A percentile compares a stretch with the other conserved stretches of the same genome.
phyloP scores from a whole-genome alignment of 2,797 vertebrate genomes.

The Furcifer pardalis region DNA sequence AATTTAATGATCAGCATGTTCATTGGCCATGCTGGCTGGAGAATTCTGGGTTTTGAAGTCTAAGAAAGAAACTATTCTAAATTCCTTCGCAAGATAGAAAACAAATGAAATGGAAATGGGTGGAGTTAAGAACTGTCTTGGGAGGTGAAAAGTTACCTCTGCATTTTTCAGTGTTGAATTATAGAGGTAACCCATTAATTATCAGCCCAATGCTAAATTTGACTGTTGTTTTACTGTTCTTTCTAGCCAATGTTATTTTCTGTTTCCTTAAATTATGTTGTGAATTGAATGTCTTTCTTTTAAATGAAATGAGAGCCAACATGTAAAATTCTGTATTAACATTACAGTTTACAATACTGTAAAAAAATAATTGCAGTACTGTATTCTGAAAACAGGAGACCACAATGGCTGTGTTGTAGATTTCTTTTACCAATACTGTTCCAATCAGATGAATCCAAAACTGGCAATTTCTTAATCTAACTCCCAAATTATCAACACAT shows the following conservation, averaged over 20 bases:
- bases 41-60: no score
- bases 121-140: no score
- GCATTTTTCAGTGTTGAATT: no score
- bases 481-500: background rate
- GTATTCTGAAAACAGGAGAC: background rate
- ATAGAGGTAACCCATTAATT: no score
- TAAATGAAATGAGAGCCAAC: background rate
- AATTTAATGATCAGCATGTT: no score
- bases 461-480: background rate
- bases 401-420: background rate
- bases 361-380: constrained; percentile 11
- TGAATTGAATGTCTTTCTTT: background rate
- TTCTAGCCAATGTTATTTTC: background rate
- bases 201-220: no score
- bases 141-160: no score
- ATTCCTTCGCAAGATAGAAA: no score
- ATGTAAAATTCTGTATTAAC: constrained; percentile 5
- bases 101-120: no score
- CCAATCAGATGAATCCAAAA: background rate
- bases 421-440: constrained; percentile 6
- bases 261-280: background rate
- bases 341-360: background rate
- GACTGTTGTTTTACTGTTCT: background rate
- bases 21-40: no score
- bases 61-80: no score